Conservation (phyloP, 2,888 invertebrate genomes). For the Linyphia triangularis region DNA sequence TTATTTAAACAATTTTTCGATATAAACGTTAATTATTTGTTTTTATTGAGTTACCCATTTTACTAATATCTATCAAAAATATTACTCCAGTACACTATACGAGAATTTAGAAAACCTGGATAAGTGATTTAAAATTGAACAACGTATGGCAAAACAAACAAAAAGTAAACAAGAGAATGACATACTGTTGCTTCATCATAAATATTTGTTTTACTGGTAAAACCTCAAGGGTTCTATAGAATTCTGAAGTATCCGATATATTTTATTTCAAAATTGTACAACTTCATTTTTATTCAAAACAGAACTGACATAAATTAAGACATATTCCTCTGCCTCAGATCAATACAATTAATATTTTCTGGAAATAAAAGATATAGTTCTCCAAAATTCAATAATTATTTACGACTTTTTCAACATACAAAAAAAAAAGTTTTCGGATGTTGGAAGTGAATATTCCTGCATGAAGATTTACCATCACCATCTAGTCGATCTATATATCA, state of each 20-base stretch:
- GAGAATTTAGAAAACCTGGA: too few species aligned
- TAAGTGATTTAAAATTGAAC: too few species aligned
- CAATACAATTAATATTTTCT: background rate
- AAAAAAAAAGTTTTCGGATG: background rate
- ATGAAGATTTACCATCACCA: slow-evolving; percentile 1
- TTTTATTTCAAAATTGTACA: slow-evolving; percentile 20
- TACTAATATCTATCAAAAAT: too few species aligned
- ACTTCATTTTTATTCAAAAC: background rate
- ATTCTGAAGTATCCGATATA: background rate
- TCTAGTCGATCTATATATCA: background rate
- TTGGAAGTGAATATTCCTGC: slow-evolving; percentile 19
- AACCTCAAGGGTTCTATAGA: slow-evolving; percentile 26
- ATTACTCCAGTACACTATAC: too few species aligned
- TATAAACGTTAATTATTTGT: too few species aligned
- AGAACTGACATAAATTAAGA: slow-evolving; percentile 23
- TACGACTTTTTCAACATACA: background rate
- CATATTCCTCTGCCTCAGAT: background rate
- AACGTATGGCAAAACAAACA: too few species aligned
- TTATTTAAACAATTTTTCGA: too few species aligned
- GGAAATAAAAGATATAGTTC: background rate
- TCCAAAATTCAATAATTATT: slow-evolving; percentile 16
- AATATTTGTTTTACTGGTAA: too few species aligned
- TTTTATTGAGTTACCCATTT: too few species aligned
- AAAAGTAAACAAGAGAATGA: too few species aligned
- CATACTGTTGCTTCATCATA: too few species aligned